These are phyloP conservation scores for Epizoanthus ramosus DNA, from an alignment of 92 coral and sea anemone genomes.

Conservation along the genomic window DNA sequence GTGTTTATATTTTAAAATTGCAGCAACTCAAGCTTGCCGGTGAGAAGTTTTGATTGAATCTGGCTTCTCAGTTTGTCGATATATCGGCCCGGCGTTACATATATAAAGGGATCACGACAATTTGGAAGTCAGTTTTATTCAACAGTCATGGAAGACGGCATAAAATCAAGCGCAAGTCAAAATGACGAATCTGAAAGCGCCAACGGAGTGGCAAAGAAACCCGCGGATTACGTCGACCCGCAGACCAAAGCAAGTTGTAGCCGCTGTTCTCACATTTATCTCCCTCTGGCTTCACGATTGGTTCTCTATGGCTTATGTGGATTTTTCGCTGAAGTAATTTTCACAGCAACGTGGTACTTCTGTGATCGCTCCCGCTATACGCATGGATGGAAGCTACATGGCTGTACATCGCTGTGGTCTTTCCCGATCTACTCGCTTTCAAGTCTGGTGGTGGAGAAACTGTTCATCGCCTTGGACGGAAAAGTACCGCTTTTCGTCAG, in stretches of 20 bases:
- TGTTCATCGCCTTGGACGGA: slow-evolving; percentile 74
- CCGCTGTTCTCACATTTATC: slow-evolving; percentile 39
- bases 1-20: not conserved
- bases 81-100: not conserved
- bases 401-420: slow-evolving; percentile 96
- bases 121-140: not conserved
- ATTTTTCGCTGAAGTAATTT: slow-evolving; percentile 92
- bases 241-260: not conserved
- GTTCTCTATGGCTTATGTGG: slow-evolving; percentile 94
- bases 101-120: not conserved
- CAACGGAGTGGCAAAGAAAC: not conserved
- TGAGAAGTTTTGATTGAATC: slow-evolving; percentile 7
- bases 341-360: slow-evolving; percentile 96
- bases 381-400: slow-evolving; percentile 97
- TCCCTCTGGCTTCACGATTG: slow-evolving; percentile 79
- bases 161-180: too few species aligned
- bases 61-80: not conserved
- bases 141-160: not conserved
- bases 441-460: slow-evolving; percentile 71
- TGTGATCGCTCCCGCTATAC: slow-evolving; percentile 81
- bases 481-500: slow-evolving; percentile 76
- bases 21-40: not conserved
- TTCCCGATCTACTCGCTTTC: slow-evolving; percentile 94
- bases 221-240: not conserved
- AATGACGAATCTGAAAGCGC: too few species aligned